Evolutionary conservation across 30 jellyfish, hydroid and myxozoan genomes (phyloP).

Genomic region (Clytia hemisphaerica): DNA sequence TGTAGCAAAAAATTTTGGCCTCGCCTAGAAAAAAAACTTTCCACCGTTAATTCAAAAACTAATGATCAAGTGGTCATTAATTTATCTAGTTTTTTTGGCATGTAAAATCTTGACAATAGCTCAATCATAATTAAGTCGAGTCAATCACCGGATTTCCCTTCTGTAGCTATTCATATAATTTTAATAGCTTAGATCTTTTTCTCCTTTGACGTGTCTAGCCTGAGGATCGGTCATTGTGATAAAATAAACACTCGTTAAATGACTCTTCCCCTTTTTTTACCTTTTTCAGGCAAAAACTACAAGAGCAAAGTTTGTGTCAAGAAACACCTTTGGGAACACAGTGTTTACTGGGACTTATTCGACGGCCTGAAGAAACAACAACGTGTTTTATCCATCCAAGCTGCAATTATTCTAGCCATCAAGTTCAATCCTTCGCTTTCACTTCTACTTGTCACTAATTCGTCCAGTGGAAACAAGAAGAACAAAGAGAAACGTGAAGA

Average conservation of each 20-base stretch:
- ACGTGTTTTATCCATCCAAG: slow-evolving; percentile 92
- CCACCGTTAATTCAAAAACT: no score
- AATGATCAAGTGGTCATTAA: no score
- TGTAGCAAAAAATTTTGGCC: no score
- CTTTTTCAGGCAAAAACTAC: slow-evolving; percentile 78
- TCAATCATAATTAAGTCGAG: no score
- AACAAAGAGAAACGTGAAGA: slow-evolving; percentile 49
- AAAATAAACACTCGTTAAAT: neutral
- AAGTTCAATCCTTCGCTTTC: slow-evolving; percentile 80
- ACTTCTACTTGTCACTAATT: slow-evolving; percentile 70
- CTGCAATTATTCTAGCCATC: slow-evolving; percentile 81
- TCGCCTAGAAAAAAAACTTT: no score
- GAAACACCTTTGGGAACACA: slow-evolving; percentile 96
- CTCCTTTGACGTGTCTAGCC: neutral
- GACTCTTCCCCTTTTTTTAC: neutral
- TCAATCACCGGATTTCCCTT: no score
- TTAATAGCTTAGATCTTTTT: no score
- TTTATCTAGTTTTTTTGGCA: no score
- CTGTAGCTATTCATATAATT: no score
- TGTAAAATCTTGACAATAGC: no score
- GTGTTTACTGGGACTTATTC: slow-evolving; percentile 90
- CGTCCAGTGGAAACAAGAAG: slow-evolving; percentile 70
- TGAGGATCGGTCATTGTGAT: neutral
- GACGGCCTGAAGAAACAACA: slow-evolving; percentile 95
- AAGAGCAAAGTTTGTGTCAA: slow-evolving; percentile 93